phyloP scores from a whole-genome alignment of 2,113 vertebrate species.

The Strigops habroptila region DNA sequence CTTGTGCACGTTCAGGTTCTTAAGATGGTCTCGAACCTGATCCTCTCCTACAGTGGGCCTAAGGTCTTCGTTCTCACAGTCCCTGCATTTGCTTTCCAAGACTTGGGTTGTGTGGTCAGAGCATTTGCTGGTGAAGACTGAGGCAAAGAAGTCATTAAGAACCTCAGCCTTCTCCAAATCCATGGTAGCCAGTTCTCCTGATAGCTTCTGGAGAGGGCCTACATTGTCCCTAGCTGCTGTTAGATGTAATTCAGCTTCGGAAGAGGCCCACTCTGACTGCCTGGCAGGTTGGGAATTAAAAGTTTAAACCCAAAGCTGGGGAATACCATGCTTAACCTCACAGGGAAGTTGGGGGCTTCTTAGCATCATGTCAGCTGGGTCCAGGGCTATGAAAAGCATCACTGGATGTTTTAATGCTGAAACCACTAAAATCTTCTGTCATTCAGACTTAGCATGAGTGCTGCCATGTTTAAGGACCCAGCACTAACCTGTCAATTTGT shows the following conservation, averaged over 20 bases:
- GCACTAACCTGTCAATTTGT: neutral
- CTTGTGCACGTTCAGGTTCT: too few species aligned
- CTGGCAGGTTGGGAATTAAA: neutral
- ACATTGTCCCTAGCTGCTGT: too few species aligned
- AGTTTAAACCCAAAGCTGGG: neutral
- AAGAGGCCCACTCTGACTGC: neutral
- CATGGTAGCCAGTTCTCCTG: too few species aligned
- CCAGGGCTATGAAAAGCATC: neutral
- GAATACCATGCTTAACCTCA: neutral
- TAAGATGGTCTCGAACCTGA: too few species aligned
- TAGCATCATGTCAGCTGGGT: neutral
- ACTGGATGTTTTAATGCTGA: neutral
- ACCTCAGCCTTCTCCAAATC: too few species aligned
- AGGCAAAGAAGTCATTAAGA: too few species aligned
- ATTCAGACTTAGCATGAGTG: conserved; percentile 31
- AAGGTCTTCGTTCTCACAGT: too few species aligned
- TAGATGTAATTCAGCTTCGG: neutral
- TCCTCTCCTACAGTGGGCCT: too few species aligned
- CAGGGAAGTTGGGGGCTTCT: neutral
- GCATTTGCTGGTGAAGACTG: too few species aligned
- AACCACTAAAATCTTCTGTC: conserved; percentile 42
- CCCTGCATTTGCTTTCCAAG: too few species aligned
- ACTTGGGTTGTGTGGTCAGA: too few species aligned
- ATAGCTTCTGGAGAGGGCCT: too few species aligned
- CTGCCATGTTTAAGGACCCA: neutral